Percentiles rank a stretch among this genome's conserved stretches.
Evolutionary conservation across 2,888 invertebrate genomes (phyloP).

Genomic region (Trissonchulus latispiculum): DNA sequence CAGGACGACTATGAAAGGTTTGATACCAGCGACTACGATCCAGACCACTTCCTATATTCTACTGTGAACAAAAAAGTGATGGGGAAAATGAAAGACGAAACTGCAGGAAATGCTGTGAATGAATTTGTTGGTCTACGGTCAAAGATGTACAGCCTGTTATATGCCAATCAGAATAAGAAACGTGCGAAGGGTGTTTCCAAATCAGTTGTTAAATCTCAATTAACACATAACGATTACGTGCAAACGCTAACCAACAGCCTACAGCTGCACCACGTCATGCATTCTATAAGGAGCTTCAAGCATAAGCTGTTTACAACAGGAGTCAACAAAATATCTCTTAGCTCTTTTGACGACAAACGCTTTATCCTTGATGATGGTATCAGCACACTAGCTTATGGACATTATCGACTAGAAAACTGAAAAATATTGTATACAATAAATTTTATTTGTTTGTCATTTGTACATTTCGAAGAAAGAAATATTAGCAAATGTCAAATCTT

Average conservation of each 20-base stretch:
- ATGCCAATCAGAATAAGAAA: background rate
- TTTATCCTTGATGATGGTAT: constrained; percentile 1
- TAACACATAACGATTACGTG: constrained; percentile 1
- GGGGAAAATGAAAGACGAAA: constrained; percentile 9
- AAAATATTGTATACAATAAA: too few relatives aligned
- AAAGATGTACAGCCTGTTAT: background rate
- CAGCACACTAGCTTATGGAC: background rate
- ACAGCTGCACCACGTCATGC: constrained; percentile 6
- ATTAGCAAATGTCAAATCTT: too few relatives aligned
- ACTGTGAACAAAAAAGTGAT: background rate
- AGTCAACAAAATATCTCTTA: background rate
- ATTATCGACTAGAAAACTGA: too few relatives aligned
- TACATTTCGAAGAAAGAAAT: too few relatives aligned
- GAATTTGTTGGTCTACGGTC: background rate
- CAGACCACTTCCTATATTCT: background rate
- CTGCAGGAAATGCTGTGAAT: background rate
- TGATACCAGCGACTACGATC: constrained; percentile 1
- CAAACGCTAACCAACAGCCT: background rate
- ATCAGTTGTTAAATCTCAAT: background rate
- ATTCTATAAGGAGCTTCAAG: background rate
- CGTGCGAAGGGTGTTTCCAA: background rate
- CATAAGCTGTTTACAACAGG: background rate
- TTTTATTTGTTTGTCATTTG: too few relatives aligned
- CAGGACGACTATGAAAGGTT: background rate
- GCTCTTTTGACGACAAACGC: constrained; percentile 6